Base-by-base conservation (phyloP, 2,113 vertebrate genomes). In the Hydrolagus affinis region DNA sequence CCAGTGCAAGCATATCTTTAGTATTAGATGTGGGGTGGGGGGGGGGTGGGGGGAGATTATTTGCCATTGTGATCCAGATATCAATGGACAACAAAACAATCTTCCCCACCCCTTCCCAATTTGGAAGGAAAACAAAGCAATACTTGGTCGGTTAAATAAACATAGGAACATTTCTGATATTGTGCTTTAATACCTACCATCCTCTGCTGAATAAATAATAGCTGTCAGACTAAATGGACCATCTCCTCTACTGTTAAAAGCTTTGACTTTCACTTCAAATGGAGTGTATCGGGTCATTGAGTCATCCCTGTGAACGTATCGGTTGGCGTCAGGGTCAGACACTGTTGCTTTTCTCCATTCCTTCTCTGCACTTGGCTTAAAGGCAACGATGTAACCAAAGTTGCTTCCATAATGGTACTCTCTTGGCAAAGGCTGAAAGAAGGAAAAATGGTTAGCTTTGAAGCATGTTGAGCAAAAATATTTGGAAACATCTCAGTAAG, bases 251-350 rank as follows among this genome's bases (percentile, higher is more conserved):
- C 88, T 93, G 90, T 99, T 99, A 90, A 96, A 98, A 1, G 97
- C 96, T 90, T 97, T 97, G 69, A 99, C 94, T 93, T 98, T 98
- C n/a, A 98, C 97, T 88, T 96, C 93, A 86, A 97, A 99, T 6
- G 95, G 89, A 1, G 95, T 96, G 70, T 91, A 90, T 4, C 97
- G 94, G 1, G 90, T 90, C 89, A 97, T 95, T 77, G 92, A 91
- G 57, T 96, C 89, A 88, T 98, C 96, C 88, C 97, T 99, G 90
- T 98, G 96, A 73, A 98, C 91, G 1, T 98, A 99, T 1, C 92
- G 93, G 8, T 90, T 94, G 85, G 94, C 95, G 75, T 95, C 91
- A 21, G 96, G 94, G 87, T 98, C 94, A 7, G 95, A 90, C 32
- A 99, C 93, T 0, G 91, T 96, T 76, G 98, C 96, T 88, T 93